Base-by-base conservation (phyloP, 2,113 vertebrate genomes). In the Oryzias celebensis region DNA sequence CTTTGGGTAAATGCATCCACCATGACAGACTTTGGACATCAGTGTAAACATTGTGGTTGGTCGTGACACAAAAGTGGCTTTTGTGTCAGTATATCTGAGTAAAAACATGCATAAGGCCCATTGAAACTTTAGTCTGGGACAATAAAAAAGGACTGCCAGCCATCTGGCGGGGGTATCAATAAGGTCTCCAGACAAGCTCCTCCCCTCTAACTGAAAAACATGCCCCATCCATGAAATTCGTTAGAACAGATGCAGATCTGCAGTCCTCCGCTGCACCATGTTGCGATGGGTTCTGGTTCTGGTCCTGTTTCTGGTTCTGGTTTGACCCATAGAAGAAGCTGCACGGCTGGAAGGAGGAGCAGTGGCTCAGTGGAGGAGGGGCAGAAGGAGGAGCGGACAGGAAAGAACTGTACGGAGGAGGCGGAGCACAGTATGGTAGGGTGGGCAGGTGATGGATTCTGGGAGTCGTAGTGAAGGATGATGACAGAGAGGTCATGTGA, bases 121-220 rank as follows among this genome's bases (percentile, higher is more conserved):
- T 36, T 12, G 36, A 2, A 36, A 36, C 10, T 10, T 36, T 5
- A 28, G 26, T 5, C 7, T 28, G 26, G 26, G 5, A 28, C 26
- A 28, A 1, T 28, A 28, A 28, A 28, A 28, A 28, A 28, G 5
- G 26, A 28, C 26, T 28, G 26, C 4, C 26, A 28, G 26, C 26
- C 31, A 36, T 36, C 31, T 36, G 7, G 31, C 7, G 31, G 31
- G 7, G 7, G 57, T 49, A 22, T 72, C 57, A 88, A 24, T 89
- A 89, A 28, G 84, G 88, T 62, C 88, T 88, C 88, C 87, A 90
- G 1, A 88, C 82, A 57, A 85, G 68, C 72, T 90, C 88, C 44
- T 90, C 88, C 10, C 84, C 85, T 58, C 88, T 76, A 5, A 85
- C 5, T 1, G 81, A 72, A 24, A 88, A 65, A 77, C 71, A 85